Evolutionary conservation across 1,140 invertebrate species (phyloP).

Genomic region (Chelonus insularis): DNA sequence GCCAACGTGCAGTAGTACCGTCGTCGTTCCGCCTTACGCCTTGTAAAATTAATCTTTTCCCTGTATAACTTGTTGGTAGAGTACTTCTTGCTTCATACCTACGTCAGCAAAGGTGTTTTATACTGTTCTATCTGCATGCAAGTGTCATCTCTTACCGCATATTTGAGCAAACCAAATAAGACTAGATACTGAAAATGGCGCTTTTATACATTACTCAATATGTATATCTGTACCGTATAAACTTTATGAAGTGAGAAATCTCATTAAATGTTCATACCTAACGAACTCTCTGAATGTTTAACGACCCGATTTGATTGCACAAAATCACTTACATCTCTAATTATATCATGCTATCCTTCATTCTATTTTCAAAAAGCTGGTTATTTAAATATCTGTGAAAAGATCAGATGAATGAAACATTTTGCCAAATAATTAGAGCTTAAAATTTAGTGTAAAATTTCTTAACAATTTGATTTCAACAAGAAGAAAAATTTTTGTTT

Average conservation of each 20-base stretch:
- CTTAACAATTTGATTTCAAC: too few relatives aligned
- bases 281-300: background rate
- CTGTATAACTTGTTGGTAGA: background rate
- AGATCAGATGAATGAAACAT: too few relatives aligned
- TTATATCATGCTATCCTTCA: background rate
- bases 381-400: background rate
- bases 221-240: too few relatives aligned
- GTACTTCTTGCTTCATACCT: background rate
- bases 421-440: too few relatives aligned
- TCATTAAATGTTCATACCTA: conserved; percentile 3
- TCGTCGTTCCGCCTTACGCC: conserved; percentile 26
- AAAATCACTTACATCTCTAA: background rate
- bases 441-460: too few relatives aligned
- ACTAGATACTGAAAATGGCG: background rate
- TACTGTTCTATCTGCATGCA: too few relatives aligned
- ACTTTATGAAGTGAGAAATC: background rate
- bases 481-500: too few relatives aligned
- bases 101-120: background rate
- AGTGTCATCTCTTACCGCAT: too few relatives aligned
- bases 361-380: background rate
- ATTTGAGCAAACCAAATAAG: conserved; percentile 5
- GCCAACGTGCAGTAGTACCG: conserved; percentile 21
- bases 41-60: conserved; percentile 38
- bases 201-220: background rate
- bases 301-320: background rate